Evolutionary conservation across 2,113 vertebrate species (phyloP), one percentile per base, ranked within the genome.

Genomic region (Struthio camelus): DNA sequence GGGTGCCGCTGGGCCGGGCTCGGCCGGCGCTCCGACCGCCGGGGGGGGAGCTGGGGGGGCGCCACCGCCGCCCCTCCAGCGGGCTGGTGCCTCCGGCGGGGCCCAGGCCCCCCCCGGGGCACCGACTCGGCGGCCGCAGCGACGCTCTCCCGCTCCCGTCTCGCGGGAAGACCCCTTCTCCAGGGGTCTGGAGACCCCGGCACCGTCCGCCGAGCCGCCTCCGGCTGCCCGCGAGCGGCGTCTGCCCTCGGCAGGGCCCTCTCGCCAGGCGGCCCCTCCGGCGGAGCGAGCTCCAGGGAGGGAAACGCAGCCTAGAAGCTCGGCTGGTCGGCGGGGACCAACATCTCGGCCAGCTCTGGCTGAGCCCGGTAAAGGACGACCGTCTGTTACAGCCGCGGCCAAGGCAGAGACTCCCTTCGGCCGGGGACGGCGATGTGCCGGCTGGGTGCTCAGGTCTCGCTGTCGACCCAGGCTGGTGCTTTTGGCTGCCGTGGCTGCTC

Each of bases 351-450:
- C 59, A 62, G 42, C 64, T 73, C 42, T 5, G 18, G 30, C 50
- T 72, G 75, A 84, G 58, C 42, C 48, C 30, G 10, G 0, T 4
- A 9, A 51, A 67, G 76, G 61, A 50, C 4, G 1, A 12, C 20
- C 51, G n/a, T 53, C 76, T 75, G 40, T 8, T 46, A 56, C n/a
- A 46, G 62, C 40, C 70, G 22, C 44, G 50, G 62, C 34, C 67
- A 75, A 61, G 18, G 28, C n/a, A 80, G 66, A 42, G 4, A 36
- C 34, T n/a, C 67, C 46, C 36, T 32, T 30, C 14, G 14, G 50
- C 22, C 2, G 0, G 14, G n/a, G 40, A 40, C 44, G 61, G 22
- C 18, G 18, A 36, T 0, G 6, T 14, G 23, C 0, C 0, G 2
- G n/a, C 53, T 64, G 75, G 34, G 40, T 78, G 46, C 54, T 62